Evolutionary conservation across 2,888 invertebrate genomes (phyloP).

Genomic region (Coenonympha glycerion): DNA sequence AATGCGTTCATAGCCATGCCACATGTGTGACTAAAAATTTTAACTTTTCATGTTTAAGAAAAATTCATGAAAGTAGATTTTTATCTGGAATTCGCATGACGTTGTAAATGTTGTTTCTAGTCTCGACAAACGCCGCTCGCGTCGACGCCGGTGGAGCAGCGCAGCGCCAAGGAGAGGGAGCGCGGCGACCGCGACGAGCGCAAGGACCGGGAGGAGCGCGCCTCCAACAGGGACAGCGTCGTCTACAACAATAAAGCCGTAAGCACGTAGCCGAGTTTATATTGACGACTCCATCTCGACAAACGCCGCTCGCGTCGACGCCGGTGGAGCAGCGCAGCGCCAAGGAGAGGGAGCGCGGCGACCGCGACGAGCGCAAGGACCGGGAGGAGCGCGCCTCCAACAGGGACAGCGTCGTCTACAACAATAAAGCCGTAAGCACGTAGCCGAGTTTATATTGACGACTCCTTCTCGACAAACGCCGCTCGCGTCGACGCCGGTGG

Average conservation of each 20-base stretch:
- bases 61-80: too few species aligned
- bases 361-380: slow-evolving; percentile 35
- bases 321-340: slow-evolving; percentile 59
- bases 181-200: slow-evolving; percentile 36
- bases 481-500: slow-evolving; percentile 54
- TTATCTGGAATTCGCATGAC: too few species aligned
- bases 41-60: too few species aligned
- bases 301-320: slow-evolving; percentile 51
- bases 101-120: slow-evolving; percentile 43
- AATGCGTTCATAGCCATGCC: too few species aligned
- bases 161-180: slow-evolving; percentile 55
- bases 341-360: slow-evolving; percentile 47
- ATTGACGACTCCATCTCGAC: too few species aligned
- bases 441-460: background rate
- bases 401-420: slow-evolving; percentile 55
- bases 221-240: too few species aligned
- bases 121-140: slow-evolving; percentile 54
- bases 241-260: too few species aligned
- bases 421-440: slow-evolving; percentile 57
- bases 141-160: slow-evolving; percentile 57
- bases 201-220: too few species aligned
- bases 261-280: too few species aligned
- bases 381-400: slow-evolving; percentile 39
- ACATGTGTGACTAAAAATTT: too few species aligned
- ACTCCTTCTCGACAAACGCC: slow-evolving; percentile 54